Conservation (phyloP, 37 sponge, comb jelly and placozoan genomes). For the Halisarca cf. caerulea region DNA sequence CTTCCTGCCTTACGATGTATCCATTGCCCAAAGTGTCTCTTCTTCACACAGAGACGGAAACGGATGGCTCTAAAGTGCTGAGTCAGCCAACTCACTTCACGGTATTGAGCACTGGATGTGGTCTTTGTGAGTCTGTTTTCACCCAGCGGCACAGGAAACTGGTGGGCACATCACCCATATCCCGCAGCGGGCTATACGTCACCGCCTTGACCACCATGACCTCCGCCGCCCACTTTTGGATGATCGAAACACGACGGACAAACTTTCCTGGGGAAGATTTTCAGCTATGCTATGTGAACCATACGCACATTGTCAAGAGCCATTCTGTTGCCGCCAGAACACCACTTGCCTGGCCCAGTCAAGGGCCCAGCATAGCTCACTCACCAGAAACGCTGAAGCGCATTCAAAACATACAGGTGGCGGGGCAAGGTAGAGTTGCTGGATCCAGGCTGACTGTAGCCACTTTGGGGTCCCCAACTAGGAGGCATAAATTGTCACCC, state of each 20-base stretch:
- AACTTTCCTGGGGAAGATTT: neutral
- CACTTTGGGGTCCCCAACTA: too few relatives aligned
- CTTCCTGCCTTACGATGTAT: neutral
- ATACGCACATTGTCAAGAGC: neutral
- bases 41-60: too few relatives aligned
- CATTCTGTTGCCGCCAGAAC: too few relatives aligned
- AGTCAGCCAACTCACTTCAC: neutral
- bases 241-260: neutral
- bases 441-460: too few relatives aligned
- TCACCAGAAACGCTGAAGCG: too few relatives aligned
- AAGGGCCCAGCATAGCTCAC: too few relatives aligned
- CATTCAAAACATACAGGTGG: too few relatives aligned
- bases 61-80: too few relatives aligned
- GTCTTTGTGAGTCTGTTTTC: neutral
- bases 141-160: neutral
- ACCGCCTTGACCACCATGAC: neutral
- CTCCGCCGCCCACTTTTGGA: neutral
- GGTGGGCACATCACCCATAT: neutral
- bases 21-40: neutral
- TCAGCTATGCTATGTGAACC: constrained; percentile 15
- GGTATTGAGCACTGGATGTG: constrained; percentile 7
- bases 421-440: too few relatives aligned
- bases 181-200: neutral
- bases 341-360: too few relatives aligned
- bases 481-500: too few relatives aligned